Conservation (phyloP, 1,140 invertebrate genomes). For the Calliphora vicina region DNA sequence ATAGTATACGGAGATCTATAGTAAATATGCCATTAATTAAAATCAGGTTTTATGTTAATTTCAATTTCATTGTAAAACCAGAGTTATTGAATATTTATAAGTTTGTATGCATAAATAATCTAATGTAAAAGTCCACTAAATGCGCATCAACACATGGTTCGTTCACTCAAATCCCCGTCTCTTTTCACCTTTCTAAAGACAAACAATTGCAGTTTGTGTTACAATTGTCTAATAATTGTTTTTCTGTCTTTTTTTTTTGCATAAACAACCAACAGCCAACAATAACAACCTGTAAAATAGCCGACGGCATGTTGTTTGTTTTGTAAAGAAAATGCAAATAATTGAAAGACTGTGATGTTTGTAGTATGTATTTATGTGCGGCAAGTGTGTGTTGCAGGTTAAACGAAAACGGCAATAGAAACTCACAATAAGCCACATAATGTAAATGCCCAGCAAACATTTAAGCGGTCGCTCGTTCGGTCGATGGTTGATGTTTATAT, state of each 20-base stretch:
- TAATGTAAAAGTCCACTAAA: no score
- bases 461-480: not conserved
- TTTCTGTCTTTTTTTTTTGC: not conserved
- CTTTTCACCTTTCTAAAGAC: not conserved
- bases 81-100: no score
- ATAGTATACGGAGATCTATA: no score
- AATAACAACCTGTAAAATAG: constrained; percentile 22
- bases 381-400: no score
- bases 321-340: constrained; percentile 23
- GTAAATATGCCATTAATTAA: no score
- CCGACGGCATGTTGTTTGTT: not conserved
- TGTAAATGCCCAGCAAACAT: constrained; percentile 31
- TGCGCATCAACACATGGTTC: not conserved
- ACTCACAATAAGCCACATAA: not conserved
- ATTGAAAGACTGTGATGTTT: not conserved
- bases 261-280: constrained; percentile 1
- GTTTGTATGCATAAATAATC: no score
- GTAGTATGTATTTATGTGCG: no score
- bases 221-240: constrained; percentile 20
- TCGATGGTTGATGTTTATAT: not conserved
- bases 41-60: no score
- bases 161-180: not conserved
- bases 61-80: no score
- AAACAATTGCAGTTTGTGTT: not conserved
- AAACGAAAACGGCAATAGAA: not conserved